Evolutionary conservation across 2,113 vertebrate species (phyloP), one percentile per base, ranked within the genome.

Genomic region (Hemichromis elongatus): DNA sequence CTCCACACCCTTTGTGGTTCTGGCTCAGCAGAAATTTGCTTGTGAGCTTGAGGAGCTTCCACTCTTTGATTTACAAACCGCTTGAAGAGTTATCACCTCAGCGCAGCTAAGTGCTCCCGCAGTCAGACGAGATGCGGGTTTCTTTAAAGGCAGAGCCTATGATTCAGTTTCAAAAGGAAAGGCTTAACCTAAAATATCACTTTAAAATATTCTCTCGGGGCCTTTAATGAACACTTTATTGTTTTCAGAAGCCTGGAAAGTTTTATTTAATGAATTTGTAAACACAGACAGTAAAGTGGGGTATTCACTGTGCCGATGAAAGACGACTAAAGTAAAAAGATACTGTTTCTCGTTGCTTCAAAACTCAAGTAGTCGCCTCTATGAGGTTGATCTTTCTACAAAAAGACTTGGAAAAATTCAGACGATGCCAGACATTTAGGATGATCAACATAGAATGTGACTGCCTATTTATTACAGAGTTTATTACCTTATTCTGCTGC

Each of bases 1-100:
- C 79, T 92, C 92, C 93, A 94, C 95, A 90, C 92, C 93, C 95
- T 91, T 83, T 90, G 86, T 91, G 92, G 92, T 95, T 93, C 77
- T 90, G 81, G 77, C 88, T 90, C 88, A 82, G 91, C 85, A 90
- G 7, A 90, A 88, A 79, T 79, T 77, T 79, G 79, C 82, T 87
- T 55, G 45, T 68, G 82, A 77, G 79, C 73, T 84, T 8, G 16
- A 88, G 89, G 82, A 53, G 81, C 82, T 80, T 90, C 40, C 53
- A 33, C 55, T 66, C 73, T 85, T 52, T 89, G 79, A 89, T 91
- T 88, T 85, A 89, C 79, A 86, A 45, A 81, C 66, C 45, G 8
- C 28, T 16, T 61, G 45, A 82, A 83, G 50, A 91, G 63, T 83
- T 82, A 33, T 83, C 79, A 82, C 86, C 30, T 75, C 56, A 7